phyloP scores from a whole-genome alignment of 2,797 vertebrate species.

The Periophthalmus magnuspinnatus region DNA sequence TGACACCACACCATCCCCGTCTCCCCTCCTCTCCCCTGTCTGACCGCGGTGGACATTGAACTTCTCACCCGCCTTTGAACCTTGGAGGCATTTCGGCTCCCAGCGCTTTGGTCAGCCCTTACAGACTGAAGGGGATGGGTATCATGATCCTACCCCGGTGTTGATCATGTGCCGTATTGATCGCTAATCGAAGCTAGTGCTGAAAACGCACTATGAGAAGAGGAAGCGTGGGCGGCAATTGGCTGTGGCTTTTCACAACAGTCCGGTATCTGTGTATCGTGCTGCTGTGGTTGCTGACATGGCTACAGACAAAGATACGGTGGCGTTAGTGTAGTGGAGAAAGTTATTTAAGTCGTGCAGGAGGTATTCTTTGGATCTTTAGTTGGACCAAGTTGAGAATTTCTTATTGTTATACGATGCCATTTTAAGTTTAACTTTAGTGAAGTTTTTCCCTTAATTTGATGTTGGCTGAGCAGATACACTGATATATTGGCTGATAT shows the following conservation, averaged over 20 bases:
- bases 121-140: constrained; percentile 57
- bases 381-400: not conserved
- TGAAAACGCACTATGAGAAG: constrained; percentile 55
- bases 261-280: constrained; percentile 40
- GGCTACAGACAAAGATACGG: constrained; percentile 40
- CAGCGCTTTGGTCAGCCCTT: constrained; percentile 28
- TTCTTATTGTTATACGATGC: not conserved
- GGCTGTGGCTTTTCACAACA: constrained; percentile 48
- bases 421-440: not conserved
- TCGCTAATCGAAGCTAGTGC: constrained; percentile 62
- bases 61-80: constrained; percentile 46
- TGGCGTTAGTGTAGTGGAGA: constrained; percentile 27
- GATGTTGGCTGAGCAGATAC: not conserved
- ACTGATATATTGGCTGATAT: not conserved
- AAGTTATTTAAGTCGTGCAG: not conserved
- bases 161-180: constrained; percentile 71
- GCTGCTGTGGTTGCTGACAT: constrained; percentile 33
- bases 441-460: not conserved
- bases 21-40: constrained; percentile 30
- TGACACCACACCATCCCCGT: constrained; percentile 52
- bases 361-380: not conserved
- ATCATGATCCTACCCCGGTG: constrained; percentile 55
- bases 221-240: constrained; percentile 41
- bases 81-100: constrained; percentile 40
- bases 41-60: constrained; percentile 54